Conservation (phyloP, 2,888 invertebrate species). For the Drosophila pseudotakahashii region DNA sequence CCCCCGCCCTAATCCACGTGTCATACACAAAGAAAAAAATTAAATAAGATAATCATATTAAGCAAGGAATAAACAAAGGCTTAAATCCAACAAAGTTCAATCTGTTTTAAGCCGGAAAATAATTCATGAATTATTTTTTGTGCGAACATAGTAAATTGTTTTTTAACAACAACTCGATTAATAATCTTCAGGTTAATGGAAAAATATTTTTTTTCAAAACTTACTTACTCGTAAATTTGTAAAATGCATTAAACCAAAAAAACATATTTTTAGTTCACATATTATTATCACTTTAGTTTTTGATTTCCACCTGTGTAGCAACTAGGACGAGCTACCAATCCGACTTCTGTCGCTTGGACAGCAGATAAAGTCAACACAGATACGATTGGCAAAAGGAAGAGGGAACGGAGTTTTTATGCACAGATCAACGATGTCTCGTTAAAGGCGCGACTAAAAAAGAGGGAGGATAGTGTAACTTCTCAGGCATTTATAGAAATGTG, state of each 20-base stretch:
- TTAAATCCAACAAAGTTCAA: not conserved
- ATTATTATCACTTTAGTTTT: not conserved
- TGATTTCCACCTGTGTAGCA: not conserved
- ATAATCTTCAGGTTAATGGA: no score
- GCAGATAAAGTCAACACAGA: slow-evolving; percentile 69
- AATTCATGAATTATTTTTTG: no score
- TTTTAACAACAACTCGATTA: no score
- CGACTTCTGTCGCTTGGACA: slow-evolving; percentile 40
- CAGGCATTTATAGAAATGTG: slow-evolving; percentile 69
- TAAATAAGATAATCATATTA: not conserved
- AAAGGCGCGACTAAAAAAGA: slow-evolving; percentile 17
- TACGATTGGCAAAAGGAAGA: slow-evolving; percentile 57
- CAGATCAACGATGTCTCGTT: slow-evolving; percentile 30
- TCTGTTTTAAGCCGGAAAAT: no score
- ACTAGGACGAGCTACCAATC: slow-evolving; percentile 14
- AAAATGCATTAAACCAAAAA: not conserved
- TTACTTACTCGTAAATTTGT: no score
- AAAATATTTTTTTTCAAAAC: no score
- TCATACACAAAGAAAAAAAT: not conserved
- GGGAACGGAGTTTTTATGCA: slow-evolving; percentile 7
- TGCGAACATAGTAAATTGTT: no score
- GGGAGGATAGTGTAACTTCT: not conserved
- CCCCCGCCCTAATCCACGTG: not conserved
- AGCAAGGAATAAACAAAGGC: not conserved
- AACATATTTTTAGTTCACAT: no score